Evolutionary conservation across 2,888 invertebrate genomes (phyloP).

Genomic region (Oxyteleia sp.): DNA sequence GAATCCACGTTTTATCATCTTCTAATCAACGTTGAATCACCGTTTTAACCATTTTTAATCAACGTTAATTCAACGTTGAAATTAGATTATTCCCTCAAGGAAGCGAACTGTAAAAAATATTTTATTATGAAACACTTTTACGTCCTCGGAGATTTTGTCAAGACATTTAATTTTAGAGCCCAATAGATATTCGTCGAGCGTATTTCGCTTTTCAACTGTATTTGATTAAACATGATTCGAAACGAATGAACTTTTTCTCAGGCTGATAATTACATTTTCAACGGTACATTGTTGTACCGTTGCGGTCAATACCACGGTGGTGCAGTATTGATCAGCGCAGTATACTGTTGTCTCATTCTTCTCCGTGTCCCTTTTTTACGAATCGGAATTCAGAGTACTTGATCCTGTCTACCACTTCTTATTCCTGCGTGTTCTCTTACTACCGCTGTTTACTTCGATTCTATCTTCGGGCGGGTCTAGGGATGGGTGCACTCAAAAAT

Average conservation of each 20-base stretch:
- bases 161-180: too few species aligned
- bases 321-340: constrained; percentile 60
- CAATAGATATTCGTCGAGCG: constrained; percentile 32
- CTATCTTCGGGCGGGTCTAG: constrained; percentile 81
- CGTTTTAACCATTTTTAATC: too few species aligned
- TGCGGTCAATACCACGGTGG: constrained; percentile 53
- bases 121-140: too few species aligned
- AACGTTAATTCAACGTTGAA: too few species aligned
- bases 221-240: constrained; percentile 38
- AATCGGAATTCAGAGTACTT: constrained; percentile 60
- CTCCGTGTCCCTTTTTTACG: constrained; percentile 55
- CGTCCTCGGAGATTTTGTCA: too few species aligned
- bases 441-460: constrained; percentile 84
- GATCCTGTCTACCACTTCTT: constrained; percentile 82
- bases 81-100: too few species aligned
- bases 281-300: constrained; percentile 57
- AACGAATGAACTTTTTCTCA: constrained; percentile 41
- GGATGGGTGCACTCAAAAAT: constrained; percentile 59
- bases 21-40: too few species aligned
- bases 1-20: too few species aligned
- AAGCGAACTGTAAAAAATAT: too few species aligned
- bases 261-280: constrained; percentile 56
- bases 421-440: constrained; percentile 81
- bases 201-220: constrained; percentile 20
- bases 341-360: constrained; percentile 59